phyloP scores from a whole-genome alignment of 1,140 invertebrate genomes.

The Drosophila bocqueti region DNA sequence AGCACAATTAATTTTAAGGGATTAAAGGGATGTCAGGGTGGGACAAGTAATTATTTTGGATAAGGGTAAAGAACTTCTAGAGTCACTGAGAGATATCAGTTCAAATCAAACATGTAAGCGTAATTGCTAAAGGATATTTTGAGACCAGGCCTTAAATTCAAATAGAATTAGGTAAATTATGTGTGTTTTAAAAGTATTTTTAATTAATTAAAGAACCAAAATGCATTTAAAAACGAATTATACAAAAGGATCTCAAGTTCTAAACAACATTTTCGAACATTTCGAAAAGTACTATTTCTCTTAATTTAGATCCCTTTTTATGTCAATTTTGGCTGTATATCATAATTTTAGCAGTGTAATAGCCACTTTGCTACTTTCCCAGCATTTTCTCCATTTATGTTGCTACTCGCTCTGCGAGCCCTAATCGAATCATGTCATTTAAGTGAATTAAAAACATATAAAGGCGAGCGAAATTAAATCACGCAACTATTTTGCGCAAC shows the following conservation, averaged over 20 bases:
- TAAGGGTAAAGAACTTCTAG: not conserved
- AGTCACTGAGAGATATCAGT: too few species aligned
- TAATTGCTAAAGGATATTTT: not conserved
- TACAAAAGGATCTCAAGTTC: not conserved
- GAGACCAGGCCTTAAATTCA: not conserved
- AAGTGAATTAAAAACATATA: constrained; percentile 78
- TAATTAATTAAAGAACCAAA: not conserved
- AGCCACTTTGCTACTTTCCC: constrained; percentile 4
- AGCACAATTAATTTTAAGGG: constrained; percentile 28
- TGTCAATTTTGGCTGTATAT: not conserved
- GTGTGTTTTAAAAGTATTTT: not conserved
- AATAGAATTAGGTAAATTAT: not conserved
- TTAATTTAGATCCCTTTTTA: not conserved
- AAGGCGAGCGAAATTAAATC: constrained; percentile 78
- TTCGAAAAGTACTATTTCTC: too few species aligned
- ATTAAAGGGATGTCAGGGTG: constrained; percentile 5
- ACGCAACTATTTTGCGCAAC: constrained; percentile 80
- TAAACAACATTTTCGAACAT: not conserved
- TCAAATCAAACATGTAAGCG: not conserved
- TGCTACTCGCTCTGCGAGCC: constrained; percentile 11
- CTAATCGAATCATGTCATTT: constrained; percentile 70
- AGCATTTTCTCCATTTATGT: constrained; percentile 6
- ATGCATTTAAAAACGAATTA: not conserved
- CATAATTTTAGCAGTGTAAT: constrained; percentile 2
- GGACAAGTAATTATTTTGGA: constrained; percentile 3